A percentile compares a stretch with the other conserved stretches of the same genome.
phyloP scores from a whole-genome alignment of 2,113 vertebrate species.

The Epinephelus moara region DNA sequence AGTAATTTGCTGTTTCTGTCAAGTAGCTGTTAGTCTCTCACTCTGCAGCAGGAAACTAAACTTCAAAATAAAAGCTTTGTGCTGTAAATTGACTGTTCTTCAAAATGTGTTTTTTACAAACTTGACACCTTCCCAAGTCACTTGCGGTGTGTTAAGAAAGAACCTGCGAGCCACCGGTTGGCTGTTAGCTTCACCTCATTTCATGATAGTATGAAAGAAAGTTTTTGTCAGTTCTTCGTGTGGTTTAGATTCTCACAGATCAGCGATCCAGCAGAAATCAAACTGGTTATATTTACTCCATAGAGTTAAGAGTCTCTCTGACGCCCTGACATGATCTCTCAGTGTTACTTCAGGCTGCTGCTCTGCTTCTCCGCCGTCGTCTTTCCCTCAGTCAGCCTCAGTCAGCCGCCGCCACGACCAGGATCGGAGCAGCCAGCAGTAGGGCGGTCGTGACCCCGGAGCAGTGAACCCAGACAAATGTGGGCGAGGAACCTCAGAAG shows the following conservation, averaged over 20 bases:
- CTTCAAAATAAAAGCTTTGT: no score
- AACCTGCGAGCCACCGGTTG: no score
- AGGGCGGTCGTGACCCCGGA: conserved; percentile 34
- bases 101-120: no score
- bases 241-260: background rate
- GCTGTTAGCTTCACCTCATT: no score
- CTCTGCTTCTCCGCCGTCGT: background rate
- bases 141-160: no score
- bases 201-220: no score
- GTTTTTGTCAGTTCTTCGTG: background rate
- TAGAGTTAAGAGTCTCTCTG: background rate
- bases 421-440: conserved; percentile 26
- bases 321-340: background rate
- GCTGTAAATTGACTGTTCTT: no score
- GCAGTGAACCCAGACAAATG: conserved; percentile 64
- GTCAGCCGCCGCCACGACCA: conserved; percentile 13
- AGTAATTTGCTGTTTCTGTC: no score
- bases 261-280: background rate
- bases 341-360: background rate
- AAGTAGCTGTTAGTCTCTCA: no score
- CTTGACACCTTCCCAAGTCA: no score
- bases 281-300: no score
- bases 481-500: conserved; percentile 49
- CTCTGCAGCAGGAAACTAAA: no score
- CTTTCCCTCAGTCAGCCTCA: conserved; percentile 33